phyloP scores from a whole-genome alignment of 2,888 invertebrate species.

The Eubasilissa splendida region DNA sequence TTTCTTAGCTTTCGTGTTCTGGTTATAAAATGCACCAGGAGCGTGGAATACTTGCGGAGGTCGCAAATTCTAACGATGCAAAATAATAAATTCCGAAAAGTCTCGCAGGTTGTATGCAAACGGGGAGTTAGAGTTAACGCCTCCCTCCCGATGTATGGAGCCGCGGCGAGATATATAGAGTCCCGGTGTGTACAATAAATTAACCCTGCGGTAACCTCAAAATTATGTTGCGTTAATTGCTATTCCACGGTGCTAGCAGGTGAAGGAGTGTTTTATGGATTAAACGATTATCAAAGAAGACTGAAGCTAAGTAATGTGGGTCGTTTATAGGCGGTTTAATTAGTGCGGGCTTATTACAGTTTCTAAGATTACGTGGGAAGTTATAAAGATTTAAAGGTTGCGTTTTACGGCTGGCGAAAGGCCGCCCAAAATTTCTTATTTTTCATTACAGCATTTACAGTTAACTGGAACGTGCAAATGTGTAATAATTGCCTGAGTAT shows the following conservation, averaged over 20 bases:
- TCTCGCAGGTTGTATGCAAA: conserved; percentile 21
- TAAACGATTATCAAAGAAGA: conserved; percentile 51
- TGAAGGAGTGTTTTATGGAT: conserved; percentile 48
- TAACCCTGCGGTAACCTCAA: conserved; percentile 48
- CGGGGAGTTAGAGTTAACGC: conserved; percentile 49
- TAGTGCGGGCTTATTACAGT: conserved; percentile 31
- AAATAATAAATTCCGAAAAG: conserved; percentile 42
- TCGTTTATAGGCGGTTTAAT: conserved; percentile 27
- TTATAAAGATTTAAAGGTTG: conserved; percentile 18
- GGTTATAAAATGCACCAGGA: too few species aligned
- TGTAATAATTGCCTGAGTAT: neutral
- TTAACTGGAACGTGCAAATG: neutral
- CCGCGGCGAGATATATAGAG: conserved; percentile 36
- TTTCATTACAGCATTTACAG: neutral
- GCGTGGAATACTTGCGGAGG: neutral
- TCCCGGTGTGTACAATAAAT: conserved; percentile 53
- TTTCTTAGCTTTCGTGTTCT: too few species aligned
- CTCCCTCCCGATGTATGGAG: conserved; percentile 47
- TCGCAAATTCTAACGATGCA: conserved; percentile 20
- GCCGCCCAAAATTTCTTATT: neutral
- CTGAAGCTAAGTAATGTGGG: conserved; percentile 25
- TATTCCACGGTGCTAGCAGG: conserved; percentile 22
- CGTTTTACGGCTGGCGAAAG: neutral
- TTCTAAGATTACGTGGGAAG: conserved; percentile 10
- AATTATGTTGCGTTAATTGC: conserved; percentile 50